These are phyloP conservation scores for Parnassius mnemosyne DNA, from an alignment of 2,888 invertebrate species.

Conservation along the genomic window DNA sequence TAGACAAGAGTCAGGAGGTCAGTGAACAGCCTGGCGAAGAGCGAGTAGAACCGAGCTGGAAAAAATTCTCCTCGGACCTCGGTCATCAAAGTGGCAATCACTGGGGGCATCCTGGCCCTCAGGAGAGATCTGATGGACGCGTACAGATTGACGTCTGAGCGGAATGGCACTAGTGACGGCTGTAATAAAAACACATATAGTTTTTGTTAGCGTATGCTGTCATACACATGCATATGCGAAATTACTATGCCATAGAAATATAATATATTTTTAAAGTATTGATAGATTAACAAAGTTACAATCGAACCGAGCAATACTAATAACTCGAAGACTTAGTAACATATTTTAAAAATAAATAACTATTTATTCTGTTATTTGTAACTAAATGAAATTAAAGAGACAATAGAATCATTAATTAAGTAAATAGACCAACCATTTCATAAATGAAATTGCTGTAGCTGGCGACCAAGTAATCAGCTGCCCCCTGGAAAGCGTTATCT, in stretches of 20 bases:
- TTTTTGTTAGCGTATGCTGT: too few relatives aligned
- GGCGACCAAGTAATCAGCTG: constrained; percentile 43
- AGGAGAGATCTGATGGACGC: constrained; percentile 48
- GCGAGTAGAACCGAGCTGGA: constrained; percentile 48
- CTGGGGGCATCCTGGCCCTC: constrained; percentile 47
- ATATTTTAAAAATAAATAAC: too few relatives aligned
- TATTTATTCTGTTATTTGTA: too few relatives aligned
- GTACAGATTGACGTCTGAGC: constrained; percentile 41
- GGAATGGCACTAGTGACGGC: constrained; percentile 40
- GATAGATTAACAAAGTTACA: too few relatives aligned
- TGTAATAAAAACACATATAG: constrained; percentile 2
- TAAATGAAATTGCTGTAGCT: constrained; percentile 42
- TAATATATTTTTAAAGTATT: too few relatives aligned
- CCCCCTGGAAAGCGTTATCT: constrained; percentile 32
- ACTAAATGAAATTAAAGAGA: too few relatives aligned
- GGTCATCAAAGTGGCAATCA: constrained; percentile 40
- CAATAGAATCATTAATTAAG: too few relatives aligned
- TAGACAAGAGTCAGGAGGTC: constrained; percentile 52
- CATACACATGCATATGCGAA: too few relatives aligned
- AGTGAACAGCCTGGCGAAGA: constrained; percentile 47
- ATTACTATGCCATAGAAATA: too few relatives aligned
- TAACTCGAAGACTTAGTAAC: too few relatives aligned
- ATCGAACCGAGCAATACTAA: too few relatives aligned
- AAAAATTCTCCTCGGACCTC: constrained; percentile 34
- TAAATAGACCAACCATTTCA: constrained; percentile 36